These are phyloP conservation scores for Porites australiensis DNA, from an alignment of 64 coral and sea anemone species.

Conservation along the genomic window DNA sequence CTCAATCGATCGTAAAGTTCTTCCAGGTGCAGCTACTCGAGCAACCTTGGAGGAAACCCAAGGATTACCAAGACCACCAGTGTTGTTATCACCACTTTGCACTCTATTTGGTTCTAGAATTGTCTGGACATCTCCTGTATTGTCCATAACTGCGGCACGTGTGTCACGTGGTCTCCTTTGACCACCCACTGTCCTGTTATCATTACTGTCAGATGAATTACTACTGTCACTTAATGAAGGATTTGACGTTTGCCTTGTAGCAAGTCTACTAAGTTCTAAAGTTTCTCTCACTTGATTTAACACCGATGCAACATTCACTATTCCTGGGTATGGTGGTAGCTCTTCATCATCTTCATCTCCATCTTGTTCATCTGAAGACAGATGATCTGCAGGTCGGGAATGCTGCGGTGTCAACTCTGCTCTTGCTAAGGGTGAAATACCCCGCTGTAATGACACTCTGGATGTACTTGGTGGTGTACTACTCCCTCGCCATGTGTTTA, in stretches of 20 bases:
- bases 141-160: neutral
- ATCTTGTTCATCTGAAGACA: conserved; percentile 29
- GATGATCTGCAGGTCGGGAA: conserved; percentile 15
- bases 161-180: neutral
- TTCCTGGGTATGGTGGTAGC: conserved; percentile 16
- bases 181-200: neutral
- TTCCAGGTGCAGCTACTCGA: neutral
- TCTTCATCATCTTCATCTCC: conserved; percentile 26
- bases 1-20: neutral
- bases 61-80: neutral
- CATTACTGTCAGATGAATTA: neutral
- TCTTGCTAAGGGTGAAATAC: conserved; percentile 29
- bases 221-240: conserved; percentile 46
- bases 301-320: conserved; percentile 28
- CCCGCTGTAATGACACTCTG: conserved; percentile 30
- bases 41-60: conserved; percentile 1
- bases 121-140: neutral
- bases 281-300: conserved; percentile 48
- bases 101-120: neutral
- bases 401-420: conserved; percentile 24
- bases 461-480: conserved; percentile 10
- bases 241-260: neutral
- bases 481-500: neutral
- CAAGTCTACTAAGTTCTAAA: conserved; percentile 21
- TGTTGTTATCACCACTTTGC: neutral